A percentile compares a stretch with the other conserved stretches of the same genome.
Conservation (phyloP, 2,113 vertebrate genomes). For the Otocyon megalotis region DNA sequence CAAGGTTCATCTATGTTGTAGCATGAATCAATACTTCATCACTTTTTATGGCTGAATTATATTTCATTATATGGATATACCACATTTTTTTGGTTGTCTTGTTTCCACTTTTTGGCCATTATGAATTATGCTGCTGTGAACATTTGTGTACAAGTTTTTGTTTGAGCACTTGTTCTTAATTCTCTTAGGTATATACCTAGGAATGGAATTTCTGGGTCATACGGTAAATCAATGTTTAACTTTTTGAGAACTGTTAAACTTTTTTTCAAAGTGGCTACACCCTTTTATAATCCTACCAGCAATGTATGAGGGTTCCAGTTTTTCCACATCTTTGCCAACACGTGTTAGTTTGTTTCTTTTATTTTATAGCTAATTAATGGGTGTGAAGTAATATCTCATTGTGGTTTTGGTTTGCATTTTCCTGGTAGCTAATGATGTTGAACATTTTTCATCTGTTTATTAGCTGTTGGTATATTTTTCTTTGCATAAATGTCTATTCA, state of each 20-base stretch:
- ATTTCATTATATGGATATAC: neutral
- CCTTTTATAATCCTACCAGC: neutral
- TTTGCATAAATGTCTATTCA: neutral
- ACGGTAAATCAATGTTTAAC: neutral
- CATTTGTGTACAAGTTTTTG: neutral
- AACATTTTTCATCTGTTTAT: neutral
- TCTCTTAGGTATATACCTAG: neutral
- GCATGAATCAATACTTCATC: neutral
- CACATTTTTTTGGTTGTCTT: neutral
- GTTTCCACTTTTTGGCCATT: slow-evolving; percentile 8
- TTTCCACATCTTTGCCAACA: neutral
- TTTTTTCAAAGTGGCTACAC: neutral
- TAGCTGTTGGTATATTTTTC: neutral
- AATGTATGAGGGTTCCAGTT: neutral
- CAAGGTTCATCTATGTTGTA: neutral
- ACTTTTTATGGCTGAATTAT: neutral
- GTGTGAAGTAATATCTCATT: neutral
- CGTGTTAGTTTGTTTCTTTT: neutral
- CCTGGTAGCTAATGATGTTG: neutral
- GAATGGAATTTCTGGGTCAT: neutral
- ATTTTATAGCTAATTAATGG: neutral
- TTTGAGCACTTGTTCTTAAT: neutral
- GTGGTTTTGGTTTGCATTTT: slow-evolving; percentile 28
- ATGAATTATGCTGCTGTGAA: neutral
- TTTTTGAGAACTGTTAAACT: neutral